phyloP scores from a whole-genome alignment of 2,888 invertebrate species.

The Lithophane ornitopus region DNA sequence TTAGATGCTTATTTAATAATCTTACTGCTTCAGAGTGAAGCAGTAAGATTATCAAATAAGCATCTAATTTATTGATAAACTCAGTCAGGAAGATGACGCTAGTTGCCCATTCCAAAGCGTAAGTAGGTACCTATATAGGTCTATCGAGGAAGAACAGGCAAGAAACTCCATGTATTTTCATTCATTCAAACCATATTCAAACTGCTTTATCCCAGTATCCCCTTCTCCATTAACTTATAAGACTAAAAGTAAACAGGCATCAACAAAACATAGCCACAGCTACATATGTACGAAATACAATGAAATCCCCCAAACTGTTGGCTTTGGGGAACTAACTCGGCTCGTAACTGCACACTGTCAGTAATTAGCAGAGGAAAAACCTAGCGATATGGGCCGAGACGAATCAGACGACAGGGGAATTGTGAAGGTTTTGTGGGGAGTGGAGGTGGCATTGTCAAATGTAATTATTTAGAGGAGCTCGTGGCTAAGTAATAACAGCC shows the following conservation, averaged over 20 bases:
- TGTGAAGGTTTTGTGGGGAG: slow-evolving; percentile 9
- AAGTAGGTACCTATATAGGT: no score
- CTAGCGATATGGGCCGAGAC: slow-evolving; percentile 84
- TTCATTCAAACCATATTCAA: neutral
- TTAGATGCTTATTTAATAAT: no score
- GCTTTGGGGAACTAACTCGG: slow-evolving; percentile 68
- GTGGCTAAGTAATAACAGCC: no score
- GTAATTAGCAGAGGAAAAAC: slow-evolving; percentile 85
- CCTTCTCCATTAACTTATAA: neutral
- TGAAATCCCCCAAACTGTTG: slow-evolving; percentile 70
- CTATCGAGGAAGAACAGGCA: neutral
- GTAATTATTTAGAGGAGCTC: neutral
- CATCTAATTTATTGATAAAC: no score
- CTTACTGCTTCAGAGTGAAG: no score
- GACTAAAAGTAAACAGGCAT: slow-evolving; percentile 33
- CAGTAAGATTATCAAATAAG: no score
- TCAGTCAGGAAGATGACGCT: no score
- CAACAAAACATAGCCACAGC: slow-evolving; percentile 11
- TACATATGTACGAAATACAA: slow-evolving; percentile 57
- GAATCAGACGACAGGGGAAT: slow-evolving; percentile 70
- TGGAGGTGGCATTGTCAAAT: slow-evolving; percentile 18
- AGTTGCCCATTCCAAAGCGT: no score
- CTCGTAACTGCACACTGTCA: slow-evolving; percentile 71
- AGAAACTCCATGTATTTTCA: neutral
- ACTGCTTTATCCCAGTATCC: neutral